phyloP scores from a whole-genome alignment of 2,888 invertebrate genomes.

The Nezara viridula region DNA sequence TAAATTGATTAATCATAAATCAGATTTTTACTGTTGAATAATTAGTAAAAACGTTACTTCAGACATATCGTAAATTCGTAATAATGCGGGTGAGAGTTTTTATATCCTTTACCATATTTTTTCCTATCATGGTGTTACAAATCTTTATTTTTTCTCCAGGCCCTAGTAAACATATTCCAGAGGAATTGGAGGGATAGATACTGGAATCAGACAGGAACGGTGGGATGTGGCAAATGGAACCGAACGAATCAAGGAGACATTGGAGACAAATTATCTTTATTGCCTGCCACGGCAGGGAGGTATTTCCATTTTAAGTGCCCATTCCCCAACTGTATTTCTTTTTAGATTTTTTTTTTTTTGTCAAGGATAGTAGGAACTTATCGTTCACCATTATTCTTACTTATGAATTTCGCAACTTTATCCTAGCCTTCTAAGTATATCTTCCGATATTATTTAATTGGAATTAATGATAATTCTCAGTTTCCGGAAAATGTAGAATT shows the following conservation, averaged over 20 bases:
- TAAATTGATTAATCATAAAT: too few relatives aligned
- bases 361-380: not conserved
- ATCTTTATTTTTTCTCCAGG: not conserved
- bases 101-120: too few relatives aligned
- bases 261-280: slow-evolving; percentile 8
- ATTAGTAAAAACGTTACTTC: too few relatives aligned
- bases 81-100: too few relatives aligned
- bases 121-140: too few relatives aligned
- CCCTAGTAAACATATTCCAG: not conserved
- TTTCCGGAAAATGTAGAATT: too few relatives aligned
- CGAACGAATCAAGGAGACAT: not conserved
- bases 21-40: too few relatives aligned
- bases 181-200: not conserved
- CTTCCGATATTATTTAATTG: not conserved
- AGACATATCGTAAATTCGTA: too few relatives aligned
- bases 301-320: slow-evolving; percentile 38
- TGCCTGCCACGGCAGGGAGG: not conserved
- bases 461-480: too few relatives aligned
- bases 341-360: not conserved
- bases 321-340: not conserved
- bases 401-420: not conserved
- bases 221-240: slow-evolving; percentile 14
- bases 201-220: not conserved
- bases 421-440: not conserved
- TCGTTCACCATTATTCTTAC: not conserved